Conservation (phyloP, 2,888 invertebrate species). For the Troglohyphantes excavatus region DNA sequence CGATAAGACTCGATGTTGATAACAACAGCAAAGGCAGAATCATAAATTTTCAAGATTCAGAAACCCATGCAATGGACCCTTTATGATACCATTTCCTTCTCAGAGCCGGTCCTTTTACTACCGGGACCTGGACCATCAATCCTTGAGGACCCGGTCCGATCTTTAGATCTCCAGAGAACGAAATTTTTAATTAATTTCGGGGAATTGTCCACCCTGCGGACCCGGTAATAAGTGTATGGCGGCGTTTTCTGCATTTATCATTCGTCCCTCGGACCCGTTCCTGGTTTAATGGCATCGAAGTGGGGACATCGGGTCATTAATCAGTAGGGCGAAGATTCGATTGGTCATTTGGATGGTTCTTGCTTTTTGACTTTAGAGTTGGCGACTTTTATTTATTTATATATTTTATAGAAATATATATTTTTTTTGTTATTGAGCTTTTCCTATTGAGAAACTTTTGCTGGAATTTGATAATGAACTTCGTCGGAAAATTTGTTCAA, state of each 20-base stretch:
- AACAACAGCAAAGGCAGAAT: conserved; percentile 23
- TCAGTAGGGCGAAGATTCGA: conserved; percentile 17
- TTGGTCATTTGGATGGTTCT: conserved; percentile 41
- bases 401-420: too few species aligned
- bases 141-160: conserved; percentile 4
- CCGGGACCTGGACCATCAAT: conserved; percentile 22
- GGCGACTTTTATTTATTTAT: too few species aligned
- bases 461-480: too few species aligned
- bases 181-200: conserved; percentile 70
- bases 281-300: conserved; percentile 41
- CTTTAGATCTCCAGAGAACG: conserved; percentile 49
- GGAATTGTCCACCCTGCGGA: conserved; percentile 40
- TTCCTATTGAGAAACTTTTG: too few species aligned
- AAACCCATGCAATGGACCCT: conserved; percentile 6
- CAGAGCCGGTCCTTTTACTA: background rate
- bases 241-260: conserved; percentile 47
- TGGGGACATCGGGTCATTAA: conserved; percentile 45
- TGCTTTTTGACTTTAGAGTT: conserved; percentile 20
- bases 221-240: conserved; percentile 53
- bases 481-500: too few species aligned
- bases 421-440: too few species aligned
- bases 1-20: conserved; percentile 16
- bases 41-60: conserved; percentile 30
- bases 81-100: conserved; percentile 37
- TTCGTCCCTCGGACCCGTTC: background rate